Base-by-base conservation (phyloP, 2,888 invertebrate genomes). In the Ophioninae sp. region DNA sequence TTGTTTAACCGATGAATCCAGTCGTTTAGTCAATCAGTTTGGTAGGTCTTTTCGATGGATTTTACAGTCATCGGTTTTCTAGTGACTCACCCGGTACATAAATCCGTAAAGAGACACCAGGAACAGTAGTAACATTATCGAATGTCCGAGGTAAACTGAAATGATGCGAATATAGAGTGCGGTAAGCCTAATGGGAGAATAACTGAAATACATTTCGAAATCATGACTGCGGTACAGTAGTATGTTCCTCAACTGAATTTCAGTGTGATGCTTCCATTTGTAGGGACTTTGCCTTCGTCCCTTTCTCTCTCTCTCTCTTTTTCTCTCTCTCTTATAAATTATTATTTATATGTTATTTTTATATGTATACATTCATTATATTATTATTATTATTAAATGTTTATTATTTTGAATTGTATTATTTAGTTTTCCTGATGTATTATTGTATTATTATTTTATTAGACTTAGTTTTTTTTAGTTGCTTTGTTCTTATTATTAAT, bases 141-240 rank as follows among this genome's bases (percentile, higher is more conserved):
- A 77, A 68, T 65, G 37, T 74, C 44, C 23, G 22, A 30, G 68
- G 17, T 41, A 44, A 41, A 59, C 58, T 59, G 44, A 78, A 83
- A 78, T 74, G 77, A 81, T 74, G 69, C 56, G 80, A 78, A 61
- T 76, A 68, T 59, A 39, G 58, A 59, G 64, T 58, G 74, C 30
- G 72, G 67, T 77, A 80, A 75, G 83, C 75, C 81, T 84, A 84
- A 84, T 84, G 81, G 79, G 71, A 61, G 75, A 81, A 84, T 84
- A 84, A 84, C 78, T 81, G 75, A 61, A 79, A 84, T 84, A 79
- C 81, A 84, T 81, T 78, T 71, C 59, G n/a, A 63, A 71, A 67
- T 81, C 69, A 78, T 78, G 75, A 41, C 63, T 68, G 68, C 39
- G 56, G 73, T 51, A 17, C 58, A 39, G 58, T 63, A 63, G 78